phyloP scores from a whole-genome alignment of 2,888 invertebrate species.

The Hyalella azteca region DNA sequence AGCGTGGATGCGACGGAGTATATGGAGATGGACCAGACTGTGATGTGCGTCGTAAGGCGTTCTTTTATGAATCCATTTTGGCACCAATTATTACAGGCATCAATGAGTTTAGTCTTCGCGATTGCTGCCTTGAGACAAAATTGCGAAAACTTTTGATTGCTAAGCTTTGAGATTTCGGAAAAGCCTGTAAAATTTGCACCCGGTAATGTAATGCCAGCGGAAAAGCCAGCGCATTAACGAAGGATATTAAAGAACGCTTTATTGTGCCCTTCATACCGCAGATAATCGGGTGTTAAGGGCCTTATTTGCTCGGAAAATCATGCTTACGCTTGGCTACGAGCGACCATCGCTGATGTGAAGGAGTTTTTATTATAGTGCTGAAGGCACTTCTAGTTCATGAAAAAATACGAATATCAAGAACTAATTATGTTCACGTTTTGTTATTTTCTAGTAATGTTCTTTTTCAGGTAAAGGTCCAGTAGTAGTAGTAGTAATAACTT shows the following conservation, averaged over 20 bases:
- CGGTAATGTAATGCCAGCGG: not conserved
- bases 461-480: no score
- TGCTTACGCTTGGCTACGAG: no score
- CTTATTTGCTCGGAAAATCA: no score
- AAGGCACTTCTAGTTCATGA: no score
- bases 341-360: no score
- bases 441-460: no score
- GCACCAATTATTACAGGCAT: conserved; percentile 3
- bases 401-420: no score
- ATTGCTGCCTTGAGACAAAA: not conserved
- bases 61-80: not conserved
- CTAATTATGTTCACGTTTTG: no score
- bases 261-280: not conserved
- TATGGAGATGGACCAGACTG: not conserved
- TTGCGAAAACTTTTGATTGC: conserved; percentile 4
- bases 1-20: not conserved
- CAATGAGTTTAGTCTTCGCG: not conserved
- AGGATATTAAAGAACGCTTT: not conserved
- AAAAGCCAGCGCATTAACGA: not conserved
- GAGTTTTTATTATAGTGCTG: no score
- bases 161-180: not conserved
- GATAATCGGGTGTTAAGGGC: not conserved
- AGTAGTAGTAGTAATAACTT: no score
- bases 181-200: not conserved
- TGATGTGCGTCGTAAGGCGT: not conserved